Conservation (phyloP, 2,113 vertebrate genomes). For the Stegostoma tigrinum region DNA sequence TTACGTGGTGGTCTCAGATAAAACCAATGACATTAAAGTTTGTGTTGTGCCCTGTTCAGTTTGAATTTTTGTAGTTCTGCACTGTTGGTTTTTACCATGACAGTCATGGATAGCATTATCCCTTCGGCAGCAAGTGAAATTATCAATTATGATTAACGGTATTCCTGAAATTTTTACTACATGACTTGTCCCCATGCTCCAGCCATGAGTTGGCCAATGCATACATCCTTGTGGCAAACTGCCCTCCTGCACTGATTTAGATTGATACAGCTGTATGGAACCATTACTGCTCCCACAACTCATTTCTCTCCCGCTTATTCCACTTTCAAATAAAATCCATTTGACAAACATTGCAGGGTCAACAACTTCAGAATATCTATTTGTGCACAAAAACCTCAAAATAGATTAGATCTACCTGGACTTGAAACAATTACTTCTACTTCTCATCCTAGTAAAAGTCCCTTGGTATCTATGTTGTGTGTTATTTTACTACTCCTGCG, state of each 20-base stretch:
- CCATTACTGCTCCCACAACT: not conserved
- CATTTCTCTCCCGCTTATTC: not conserved
- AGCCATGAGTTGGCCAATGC: too few relatives aligned
- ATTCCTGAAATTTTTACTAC: too few relatives aligned
- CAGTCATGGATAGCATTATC: not conserved
- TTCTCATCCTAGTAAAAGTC: not conserved
- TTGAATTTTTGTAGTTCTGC: not conserved
- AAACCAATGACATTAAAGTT: not conserved
- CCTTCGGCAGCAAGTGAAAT: not conserved
- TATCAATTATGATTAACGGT: too few relatives aligned
- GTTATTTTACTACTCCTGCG: not conserved
- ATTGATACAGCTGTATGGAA: not conserved
- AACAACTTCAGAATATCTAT: not conserved
- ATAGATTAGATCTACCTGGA: not conserved
- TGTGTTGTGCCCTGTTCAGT: not conserved
- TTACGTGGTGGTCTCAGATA: not conserved
- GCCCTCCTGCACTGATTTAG: too few relatives aligned
- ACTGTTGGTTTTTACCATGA: not conserved
- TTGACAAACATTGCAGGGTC: not conserved
- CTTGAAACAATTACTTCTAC: not conserved
- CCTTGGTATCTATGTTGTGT: not conserved
- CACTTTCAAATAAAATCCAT: not conserved
- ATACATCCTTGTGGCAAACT: too few relatives aligned
- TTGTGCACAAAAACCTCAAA: not conserved
- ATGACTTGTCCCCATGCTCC: too few relatives aligned